Evolutionary conservation across 2,888 invertebrate species (phyloP), one percentile per base, ranked within the genome.

Genomic region (Sinopyrophorus schimmeli): DNA sequence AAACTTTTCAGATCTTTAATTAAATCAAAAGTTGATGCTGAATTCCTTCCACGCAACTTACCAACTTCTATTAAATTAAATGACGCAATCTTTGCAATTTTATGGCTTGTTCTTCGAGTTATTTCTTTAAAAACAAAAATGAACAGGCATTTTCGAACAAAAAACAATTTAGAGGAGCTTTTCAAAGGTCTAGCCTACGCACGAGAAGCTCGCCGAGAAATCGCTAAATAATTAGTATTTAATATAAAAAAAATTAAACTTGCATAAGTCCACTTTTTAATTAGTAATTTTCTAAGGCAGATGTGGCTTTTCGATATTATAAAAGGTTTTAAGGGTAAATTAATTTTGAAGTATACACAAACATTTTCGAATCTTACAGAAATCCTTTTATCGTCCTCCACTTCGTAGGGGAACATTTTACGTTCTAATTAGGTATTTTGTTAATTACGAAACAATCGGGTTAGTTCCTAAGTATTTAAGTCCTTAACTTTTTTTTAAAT

Each of bases 1-100:
- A 40, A 63, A 64, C 60, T 63, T 63, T 60, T 56, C 60, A 61
- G 60, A 59, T 61, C 61, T 60, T 61, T 62, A 65, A 65, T 65
- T 63, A 62, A 63, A 65, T 63, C 61, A 63, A 59, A 63, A 63
- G 62, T 62, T 59, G 58, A 55, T 57, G 47, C 34, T 52, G 57
- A 59, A 58, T 60, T 62, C 62, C 56, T 49, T 58, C 53, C 54
- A 43, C 50, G 21, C 42, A 52, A 49, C 46, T 47, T 57, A 53
- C 53, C 53, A 63, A 62, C 57, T 64, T 63, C 49, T 49, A 58
- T 57, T 57, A 60, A 64, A 64, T 63, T 60, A 58, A 55, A 62
- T 59, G 58, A 57, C 53, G 52, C 52, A 56, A 41, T 54, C 52
- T 44, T 54, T 43, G 41, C 42, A 43, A 54, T 57, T 54, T 54